Conservation (phyloP, 2,888 invertebrate species). For the Thyatira batis region DNA sequence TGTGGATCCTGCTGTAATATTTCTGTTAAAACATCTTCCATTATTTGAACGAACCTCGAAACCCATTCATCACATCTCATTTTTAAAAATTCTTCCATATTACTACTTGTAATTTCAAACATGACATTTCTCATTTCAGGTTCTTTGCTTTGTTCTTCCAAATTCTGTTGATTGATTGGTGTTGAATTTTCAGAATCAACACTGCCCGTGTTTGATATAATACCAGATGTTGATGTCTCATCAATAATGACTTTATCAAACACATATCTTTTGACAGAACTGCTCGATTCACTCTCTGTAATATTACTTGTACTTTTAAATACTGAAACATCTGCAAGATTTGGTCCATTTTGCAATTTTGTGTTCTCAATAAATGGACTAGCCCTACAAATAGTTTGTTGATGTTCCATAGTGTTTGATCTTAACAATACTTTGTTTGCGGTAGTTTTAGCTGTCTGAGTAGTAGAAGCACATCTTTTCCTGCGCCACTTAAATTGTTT, state of each 20-base stretch:
- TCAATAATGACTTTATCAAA: conserved; percentile 30
- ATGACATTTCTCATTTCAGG: conserved; percentile 32
- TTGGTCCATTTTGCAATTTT: neutral
- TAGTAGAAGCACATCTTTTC: conserved; percentile 19
- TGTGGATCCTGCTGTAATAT: conserved; percentile 47
- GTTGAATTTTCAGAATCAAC: conserved; percentile 27
- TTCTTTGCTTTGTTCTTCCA: neutral
- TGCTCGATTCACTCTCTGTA: conserved; percentile 25
- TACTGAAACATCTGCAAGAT: neutral
- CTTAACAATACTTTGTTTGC: neutral
- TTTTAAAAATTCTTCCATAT: conserved; percentile 55
- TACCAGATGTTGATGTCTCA: conserved; percentile 46
- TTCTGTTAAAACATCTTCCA: conserved; percentile 65
- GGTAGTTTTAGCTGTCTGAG: neutral
- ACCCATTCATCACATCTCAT: conserved; percentile 64
- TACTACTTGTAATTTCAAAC: conserved; percentile 48
- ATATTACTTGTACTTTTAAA: neutral
- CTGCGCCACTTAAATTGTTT: conserved; percentile 50
- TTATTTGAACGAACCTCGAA: conserved; percentile 65
- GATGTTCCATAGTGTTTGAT: neutral
- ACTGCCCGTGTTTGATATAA: conserved; percentile 44
- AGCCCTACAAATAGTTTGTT: neutral
- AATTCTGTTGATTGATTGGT: conserved; percentile 2
- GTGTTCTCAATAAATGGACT: neutral
- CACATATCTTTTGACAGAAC: conserved; percentile 6